These are phyloP conservation scores for Rhynchophorus ferrugineus DNA, from an alignment of 1,140 invertebrate species.

Conservation along the genomic window DNA sequence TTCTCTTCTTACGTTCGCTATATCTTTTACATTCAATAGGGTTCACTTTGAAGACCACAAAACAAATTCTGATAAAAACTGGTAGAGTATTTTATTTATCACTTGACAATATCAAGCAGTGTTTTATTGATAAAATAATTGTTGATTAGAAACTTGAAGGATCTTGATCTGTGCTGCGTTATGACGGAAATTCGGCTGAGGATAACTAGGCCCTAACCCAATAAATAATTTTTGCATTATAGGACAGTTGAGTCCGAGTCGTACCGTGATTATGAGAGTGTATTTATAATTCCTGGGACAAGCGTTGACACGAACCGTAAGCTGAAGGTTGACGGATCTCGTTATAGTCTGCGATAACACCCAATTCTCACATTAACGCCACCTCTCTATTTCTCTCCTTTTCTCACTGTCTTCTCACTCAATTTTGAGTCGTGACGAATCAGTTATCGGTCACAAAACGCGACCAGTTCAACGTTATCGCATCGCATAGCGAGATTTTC, in stretches of 20 bases:
- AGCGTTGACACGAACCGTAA: conserved; percentile 55
- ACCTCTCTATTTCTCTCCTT: not conserved
- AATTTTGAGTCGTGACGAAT: conserved; percentile 7
- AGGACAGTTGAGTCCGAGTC: conserved; percentile 48
- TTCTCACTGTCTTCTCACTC: conserved; percentile 4
- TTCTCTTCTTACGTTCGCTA: too few species aligned
- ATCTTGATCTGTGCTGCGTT: too few species aligned
- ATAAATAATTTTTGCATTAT: conserved; percentile 32
- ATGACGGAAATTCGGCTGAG: not conserved
- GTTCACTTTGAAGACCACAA: too few species aligned
- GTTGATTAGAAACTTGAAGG: too few species aligned
- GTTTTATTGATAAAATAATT: too few species aligned
- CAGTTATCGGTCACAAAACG: conserved; percentile 18
- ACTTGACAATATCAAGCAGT: too few species aligned
- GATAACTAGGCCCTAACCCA: conserved; percentile 4
- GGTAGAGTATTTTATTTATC: too few species aligned
- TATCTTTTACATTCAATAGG: too few species aligned
- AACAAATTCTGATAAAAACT: too few species aligned
- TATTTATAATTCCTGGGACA: conserved; percentile 68
- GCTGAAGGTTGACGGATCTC: conserved; percentile 34
- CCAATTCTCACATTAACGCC: too few species aligned
- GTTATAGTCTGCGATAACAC: conserved; percentile 38
- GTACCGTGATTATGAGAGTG: conserved; percentile 65
- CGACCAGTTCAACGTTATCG: conserved; percentile 29
- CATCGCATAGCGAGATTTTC: conserved; percentile 34